These are phyloP conservation scores for Chionoecetes opilio DNA, from an alignment of 1,140 invertebrate species.

Conservation along the genomic window DNA sequence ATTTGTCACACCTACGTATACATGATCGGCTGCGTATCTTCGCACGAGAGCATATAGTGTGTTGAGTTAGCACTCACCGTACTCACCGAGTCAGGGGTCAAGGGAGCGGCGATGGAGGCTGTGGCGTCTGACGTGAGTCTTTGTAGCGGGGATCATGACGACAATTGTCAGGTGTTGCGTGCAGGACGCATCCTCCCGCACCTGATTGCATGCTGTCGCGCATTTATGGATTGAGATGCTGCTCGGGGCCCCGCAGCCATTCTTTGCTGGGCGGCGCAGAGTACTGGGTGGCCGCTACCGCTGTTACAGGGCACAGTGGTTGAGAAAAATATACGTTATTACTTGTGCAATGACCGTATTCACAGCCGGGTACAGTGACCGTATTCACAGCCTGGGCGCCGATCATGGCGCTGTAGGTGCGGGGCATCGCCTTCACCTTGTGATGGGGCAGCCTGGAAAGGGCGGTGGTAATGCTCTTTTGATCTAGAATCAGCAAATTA, in stretches of 20 bases:
- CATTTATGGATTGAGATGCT: slow-evolving; percentile 5
- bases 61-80: too few species aligned
- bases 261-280: neutral
- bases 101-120: neutral
- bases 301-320: neutral
- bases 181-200: neutral
- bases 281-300: neutral
- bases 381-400: neutral
- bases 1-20: neutral
- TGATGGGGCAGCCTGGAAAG: neutral
- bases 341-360: neutral
- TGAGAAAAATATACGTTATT: neutral
- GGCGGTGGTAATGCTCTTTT: neutral
- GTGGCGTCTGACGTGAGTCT: neutral
- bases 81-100: neutral
- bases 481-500: neutral
- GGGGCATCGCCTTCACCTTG: neutral
- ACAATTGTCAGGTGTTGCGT: neutral
- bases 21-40: too few species aligned
- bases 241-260: neutral
- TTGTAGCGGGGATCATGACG: neutral
- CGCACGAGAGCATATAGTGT: too few species aligned
- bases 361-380: too few species aligned
- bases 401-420: neutral
- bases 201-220: neutral